Conservation (phyloP, 2,797 vertebrate species). For the Pipistrellus nathusii region DNA sequence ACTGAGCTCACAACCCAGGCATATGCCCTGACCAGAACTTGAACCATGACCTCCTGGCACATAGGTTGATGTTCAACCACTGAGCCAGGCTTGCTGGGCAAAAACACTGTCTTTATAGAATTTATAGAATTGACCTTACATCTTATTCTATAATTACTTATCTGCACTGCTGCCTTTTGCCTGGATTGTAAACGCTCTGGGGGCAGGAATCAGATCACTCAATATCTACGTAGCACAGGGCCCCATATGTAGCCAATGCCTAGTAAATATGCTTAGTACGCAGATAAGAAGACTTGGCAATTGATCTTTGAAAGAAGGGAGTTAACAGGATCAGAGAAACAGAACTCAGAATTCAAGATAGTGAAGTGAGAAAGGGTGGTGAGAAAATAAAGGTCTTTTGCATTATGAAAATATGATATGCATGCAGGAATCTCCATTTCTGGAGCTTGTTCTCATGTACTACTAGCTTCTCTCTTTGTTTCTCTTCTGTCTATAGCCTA, state of each 20-base stretch:
- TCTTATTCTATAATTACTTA: neutral
- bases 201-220: neutral
- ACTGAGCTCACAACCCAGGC: too few relatives aligned
- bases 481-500: conserved; percentile 35
- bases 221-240: neutral
- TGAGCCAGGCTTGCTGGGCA: too few relatives aligned
- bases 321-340: neutral
- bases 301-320: conserved; percentile 12
- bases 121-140: neutral
- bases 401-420: neutral
- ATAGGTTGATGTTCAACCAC: too few relatives aligned
- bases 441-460: conserved; percentile 65
- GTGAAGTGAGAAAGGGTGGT: neutral
- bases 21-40: too few relatives aligned
- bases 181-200: conserved; percentile 1
- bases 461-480: conserved; percentile 62
- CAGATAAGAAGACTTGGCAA: neutral
- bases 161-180: neutral
- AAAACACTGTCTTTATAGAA: conserved; percentile 17
- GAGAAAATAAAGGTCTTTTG: neutral
- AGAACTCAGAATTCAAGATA: conserved; percentile 32
- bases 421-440: conserved; percentile 69
- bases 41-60: too few relatives aligned
- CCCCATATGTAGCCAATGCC: neutral
- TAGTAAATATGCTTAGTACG: neutral